A percentile compares a stretch with the other conserved stretches of the same genome.
phyloP scores from a whole-genome alignment of 2,888 invertebrate genomes.

The Lycaena phlaeas region DNA sequence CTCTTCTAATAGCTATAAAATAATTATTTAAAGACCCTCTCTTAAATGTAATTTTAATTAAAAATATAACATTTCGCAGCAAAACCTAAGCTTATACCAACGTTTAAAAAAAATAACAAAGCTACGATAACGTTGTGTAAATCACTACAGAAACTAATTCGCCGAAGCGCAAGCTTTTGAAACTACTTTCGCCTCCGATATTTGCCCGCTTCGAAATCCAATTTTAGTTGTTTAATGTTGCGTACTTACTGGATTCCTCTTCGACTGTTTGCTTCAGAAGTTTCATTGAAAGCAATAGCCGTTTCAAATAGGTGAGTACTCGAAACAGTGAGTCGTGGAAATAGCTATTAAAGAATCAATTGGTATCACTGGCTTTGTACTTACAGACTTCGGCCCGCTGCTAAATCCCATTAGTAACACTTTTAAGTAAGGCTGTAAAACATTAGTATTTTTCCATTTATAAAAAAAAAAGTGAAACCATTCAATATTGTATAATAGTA shows the following conservation, averaged over 20 bases:
- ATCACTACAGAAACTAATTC: slow-evolving; percentile 11
- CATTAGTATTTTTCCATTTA: too few relatives aligned
- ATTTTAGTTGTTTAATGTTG: slow-evolving; percentile 18
- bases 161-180: slow-evolving; percentile 2
- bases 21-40: too few relatives aligned
- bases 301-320: slow-evolving; percentile 8
- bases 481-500: too few relatives aligned
- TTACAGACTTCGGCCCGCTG: neutral
- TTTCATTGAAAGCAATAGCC: slow-evolving; percentile 9
- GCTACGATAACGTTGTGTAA: slow-evolving; percentile 6
- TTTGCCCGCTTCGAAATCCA: slow-evolving; percentile 16
- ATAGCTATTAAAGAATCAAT: slow-evolving; percentile 9
- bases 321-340: slow-evolving; percentile 3
- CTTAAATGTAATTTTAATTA: too few relatives aligned
- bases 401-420: neutral
- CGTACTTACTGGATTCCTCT: slow-evolving; percentile 15
- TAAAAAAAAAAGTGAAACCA: too few relatives aligned
- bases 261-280: slow-evolving; percentile 10
- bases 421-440: too few relatives aligned
- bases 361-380: slow-evolving; percentile 2
- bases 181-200: slow-evolving; percentile 15
- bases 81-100: too few relatives aligned
- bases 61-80: too few relatives aligned
- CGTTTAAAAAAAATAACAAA: too few relatives aligned
- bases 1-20: too few relatives aligned